Evolutionary conservation across 2,888 invertebrate species (phyloP), one percentile per base, ranked within the genome.

Genomic region (Lepidocyrtinus sp.): DNA sequence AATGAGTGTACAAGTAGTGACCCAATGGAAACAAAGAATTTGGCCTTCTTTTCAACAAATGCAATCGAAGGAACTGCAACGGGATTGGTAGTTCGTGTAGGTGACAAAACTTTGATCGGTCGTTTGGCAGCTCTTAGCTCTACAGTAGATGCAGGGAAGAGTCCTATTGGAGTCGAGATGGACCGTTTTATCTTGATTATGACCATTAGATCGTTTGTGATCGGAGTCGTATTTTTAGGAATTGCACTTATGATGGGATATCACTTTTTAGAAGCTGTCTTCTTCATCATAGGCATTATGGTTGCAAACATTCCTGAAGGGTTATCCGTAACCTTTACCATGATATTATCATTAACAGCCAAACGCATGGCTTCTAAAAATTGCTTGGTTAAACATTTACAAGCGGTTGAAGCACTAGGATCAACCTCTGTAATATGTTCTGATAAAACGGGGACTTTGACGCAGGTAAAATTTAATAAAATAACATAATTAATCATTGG

Each of bases 401-500:
- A 94, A 88, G 93, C 94, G 27, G 94, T 95, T 0, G 94, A 94
- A 89, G 94, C 94, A 0, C 89, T 94, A 1, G 94, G 94, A 3
- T 94, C 94, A 0, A 94, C 94, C 0, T 93, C 94, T 0, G 93
- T 93, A 71, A 95, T 95, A 86, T 95, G 94, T 88, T 94, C 94
- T 0, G 94, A 95, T 88, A 94, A 94, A 89, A 95, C 94, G 0
- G n/a, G 70, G 1, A 78, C 72, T 2, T 12, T 78, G 25, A 95
- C 94, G 0, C 36, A 36, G 36, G 36, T 36, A 36, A 5, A 36
- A 88, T 9, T 15, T 45, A 15, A 15, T 15, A 12, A 45, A 7
- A 17, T 61, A 61, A 7, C 12, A 61, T 7, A 17, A 61, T n/a
- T 61, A 9, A 15, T 36, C 36, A 36, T 12, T 36, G 5, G 5